Conservation (phyloP, 2,888 invertebrate genomes). For the Cosmorhoe ocellata region DNA sequence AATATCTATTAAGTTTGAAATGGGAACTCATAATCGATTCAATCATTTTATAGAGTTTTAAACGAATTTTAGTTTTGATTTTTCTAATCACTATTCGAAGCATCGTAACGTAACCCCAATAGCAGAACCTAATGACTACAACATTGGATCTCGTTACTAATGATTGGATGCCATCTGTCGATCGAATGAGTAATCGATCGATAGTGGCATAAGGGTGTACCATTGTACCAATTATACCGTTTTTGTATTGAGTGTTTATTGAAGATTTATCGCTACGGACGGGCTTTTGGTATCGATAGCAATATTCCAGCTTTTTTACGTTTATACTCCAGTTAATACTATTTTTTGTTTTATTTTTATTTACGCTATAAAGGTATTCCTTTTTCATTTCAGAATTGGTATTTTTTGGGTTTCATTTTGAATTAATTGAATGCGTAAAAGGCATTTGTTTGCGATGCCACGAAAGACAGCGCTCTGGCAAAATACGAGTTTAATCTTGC, state of each 20-base stretch:
- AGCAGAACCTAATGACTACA: slow-evolving; percentile 22
- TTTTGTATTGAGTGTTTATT: slow-evolving; percentile 21
- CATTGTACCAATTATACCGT: slow-evolving; percentile 18
- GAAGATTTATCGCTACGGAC: slow-evolving; percentile 10
- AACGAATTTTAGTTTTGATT: background rate
- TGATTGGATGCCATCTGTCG: slow-evolving; percentile 70
- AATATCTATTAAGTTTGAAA: background rate
- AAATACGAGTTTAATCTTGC: too few relatives aligned
- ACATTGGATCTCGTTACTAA: slow-evolving; percentile 36
- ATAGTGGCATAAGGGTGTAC: slow-evolving; percentile 40
- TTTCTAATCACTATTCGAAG: slow-evolving; percentile 1
- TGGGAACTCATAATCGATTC: background rate
- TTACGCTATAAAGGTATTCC: too few relatives aligned
- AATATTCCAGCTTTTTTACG: background rate
- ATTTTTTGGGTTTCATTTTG: too few relatives aligned
- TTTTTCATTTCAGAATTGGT: too few relatives aligned
- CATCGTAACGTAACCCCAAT: slow-evolving; percentile 11
- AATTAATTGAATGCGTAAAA: too few relatives aligned
- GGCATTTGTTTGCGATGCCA: too few relatives aligned
- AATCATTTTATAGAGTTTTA: too few relatives aligned
- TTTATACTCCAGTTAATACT: too few relatives aligned
- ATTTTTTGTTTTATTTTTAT: too few relatives aligned
- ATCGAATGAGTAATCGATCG: slow-evolving; percentile 47
- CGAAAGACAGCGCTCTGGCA: too few relatives aligned
- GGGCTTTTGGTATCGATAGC: slow-evolving; percentile 5